Evolutionary conservation across 1,140 invertebrate species (phyloP).

Genomic region (Drosophila bifasciata): DNA sequence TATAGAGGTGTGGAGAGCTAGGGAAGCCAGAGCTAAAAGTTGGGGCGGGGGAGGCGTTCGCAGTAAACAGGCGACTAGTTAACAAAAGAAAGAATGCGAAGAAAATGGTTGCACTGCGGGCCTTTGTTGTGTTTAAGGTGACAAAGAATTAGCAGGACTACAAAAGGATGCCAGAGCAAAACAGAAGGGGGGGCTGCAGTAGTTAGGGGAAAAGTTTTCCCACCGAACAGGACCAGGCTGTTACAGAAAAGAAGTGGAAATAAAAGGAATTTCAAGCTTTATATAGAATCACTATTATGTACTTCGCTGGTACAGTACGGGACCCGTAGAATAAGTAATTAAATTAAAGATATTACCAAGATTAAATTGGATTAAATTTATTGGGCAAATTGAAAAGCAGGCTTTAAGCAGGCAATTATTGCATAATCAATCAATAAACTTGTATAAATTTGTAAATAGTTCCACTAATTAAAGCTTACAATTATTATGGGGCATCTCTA

Average conservation of each 20-base stretch:
- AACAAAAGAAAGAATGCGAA: constrained; percentile 43
- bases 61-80: constrained; percentile 39
- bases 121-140: constrained; percentile 59
- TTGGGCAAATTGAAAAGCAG: too few relatives aligned
- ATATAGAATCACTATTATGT: neutral
- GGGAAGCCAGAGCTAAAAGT: constrained; percentile 4
- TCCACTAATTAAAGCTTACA: too few relatives aligned
- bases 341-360: too few relatives aligned
- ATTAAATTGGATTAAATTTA: too few relatives aligned
- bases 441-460: too few relatives aligned
- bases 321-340: too few relatives aligned
- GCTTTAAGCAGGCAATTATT: too few relatives aligned
- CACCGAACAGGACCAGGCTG: constrained; percentile 25
- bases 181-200: neutral
- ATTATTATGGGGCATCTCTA: too few relatives aligned
- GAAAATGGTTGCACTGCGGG: constrained; percentile 7
- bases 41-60: constrained; percentile 22
- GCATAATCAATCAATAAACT: too few relatives aligned
- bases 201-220: constrained; percentile 23
- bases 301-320: neutral
- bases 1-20: neutral
- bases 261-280: neutral
- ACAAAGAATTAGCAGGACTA: constrained; percentile 71
- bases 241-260: neutral
- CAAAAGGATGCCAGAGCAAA: constrained; percentile 25